Base-by-base conservation (phyloP, 2,797 vertebrate genomes). In the Pseudochromis fuscus region DNA sequence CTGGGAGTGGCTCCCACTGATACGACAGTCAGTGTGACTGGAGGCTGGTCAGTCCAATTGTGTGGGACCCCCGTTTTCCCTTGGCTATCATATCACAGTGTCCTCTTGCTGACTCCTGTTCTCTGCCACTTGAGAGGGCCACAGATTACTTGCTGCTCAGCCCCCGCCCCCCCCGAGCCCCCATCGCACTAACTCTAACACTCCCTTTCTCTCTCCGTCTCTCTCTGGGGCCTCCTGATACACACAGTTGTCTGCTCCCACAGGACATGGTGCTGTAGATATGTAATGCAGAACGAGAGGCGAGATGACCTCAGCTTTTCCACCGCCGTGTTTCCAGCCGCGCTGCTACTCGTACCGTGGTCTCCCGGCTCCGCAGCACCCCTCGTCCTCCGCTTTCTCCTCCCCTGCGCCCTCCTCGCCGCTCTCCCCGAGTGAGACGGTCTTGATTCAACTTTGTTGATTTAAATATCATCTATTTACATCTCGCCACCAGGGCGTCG, bases 81-180 rank as follows among this genome's bases (percentile, higher is more conserved):
- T 71, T 48, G 80, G 86, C 90, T 94, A 92, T 93, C 88, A 84
- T 86, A 93, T 93, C 81, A 61, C 82, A 10, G 28, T 84, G 89
- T 91, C 90, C 91, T 91, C 90, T 82, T 83, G 82, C 83, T 91
- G 90, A 92, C 90, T 91, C 89, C 87, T 87, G 82, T 76, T 84
- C 79, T 79, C 81, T 77, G 90, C 86, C 79, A 85, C 85, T 88
- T 77, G 83, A 90, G 89, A 93, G 88, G 89, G 71, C 86, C 84
- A 79, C 72, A 88, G 87, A 89, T 90, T 88, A 89, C 82, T 84
- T 77, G 81, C 77, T 66, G 63, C 63, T 75, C 24, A 25, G 67
- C 53, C 83, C 87, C n/a, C n/a, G 67, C 53, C 79, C 74, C 78
- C 78, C 72, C 78, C 48, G 75, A 87, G 75, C 53, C 76, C 53